phyloP scores from a whole-genome alignment of 2,113 vertebrate genomes.

The Sminthopsis crassicaudata region DNA sequence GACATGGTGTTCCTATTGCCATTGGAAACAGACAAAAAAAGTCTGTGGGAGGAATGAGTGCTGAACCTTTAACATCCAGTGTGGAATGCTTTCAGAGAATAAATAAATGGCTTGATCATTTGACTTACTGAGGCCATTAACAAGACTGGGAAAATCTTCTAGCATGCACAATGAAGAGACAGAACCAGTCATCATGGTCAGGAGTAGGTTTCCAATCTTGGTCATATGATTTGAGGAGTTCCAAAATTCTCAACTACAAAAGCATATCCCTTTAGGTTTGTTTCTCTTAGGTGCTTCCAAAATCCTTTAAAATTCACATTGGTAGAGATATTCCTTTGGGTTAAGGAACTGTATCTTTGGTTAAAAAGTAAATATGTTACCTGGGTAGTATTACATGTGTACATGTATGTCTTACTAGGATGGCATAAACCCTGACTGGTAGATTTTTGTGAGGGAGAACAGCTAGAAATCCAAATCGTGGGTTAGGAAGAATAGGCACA shows the following conservation, averaged over 20 bases:
- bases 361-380: neutral
- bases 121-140: constrained; percentile 7
- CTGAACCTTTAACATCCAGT: constrained; percentile 39
- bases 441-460: neutral
- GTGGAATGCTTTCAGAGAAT: constrained; percentile 44
- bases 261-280: neutral
- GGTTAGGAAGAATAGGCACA: neutral
- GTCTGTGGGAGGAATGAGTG: neutral
- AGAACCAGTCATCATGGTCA: neutral
- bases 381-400: neutral
- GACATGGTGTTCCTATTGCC: neutral
- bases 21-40: neutral
- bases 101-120: constrained; percentile 23
- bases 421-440: neutral
- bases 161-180: neutral
- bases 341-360: neutral
- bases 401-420: neutral
- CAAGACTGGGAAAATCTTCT: neutral
- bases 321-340: neutral
- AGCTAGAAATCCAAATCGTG: neutral
- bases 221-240: neutral
- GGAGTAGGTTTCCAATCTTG: neutral
- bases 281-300: neutral
- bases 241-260: neutral
- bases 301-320: neutral